Conservation (phyloP, 2,888 invertebrate genomes). For the Lasioglossum figueresi region DNA sequence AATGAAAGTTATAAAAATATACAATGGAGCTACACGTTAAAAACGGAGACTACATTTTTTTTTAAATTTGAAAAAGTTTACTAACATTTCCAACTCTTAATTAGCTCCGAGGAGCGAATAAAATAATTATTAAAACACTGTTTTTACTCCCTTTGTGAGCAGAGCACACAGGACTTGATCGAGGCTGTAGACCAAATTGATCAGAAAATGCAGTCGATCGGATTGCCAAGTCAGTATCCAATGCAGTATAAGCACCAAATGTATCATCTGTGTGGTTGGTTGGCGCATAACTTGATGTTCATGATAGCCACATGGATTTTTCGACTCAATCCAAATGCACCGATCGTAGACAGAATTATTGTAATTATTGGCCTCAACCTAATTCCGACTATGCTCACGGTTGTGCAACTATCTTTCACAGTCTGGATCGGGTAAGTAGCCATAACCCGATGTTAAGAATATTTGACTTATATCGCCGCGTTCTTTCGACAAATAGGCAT, state of each 20-base stretch:
- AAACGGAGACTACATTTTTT: no score
- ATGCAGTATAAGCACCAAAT: not conserved
- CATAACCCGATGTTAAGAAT: not conserved
- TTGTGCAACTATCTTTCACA: not conserved
- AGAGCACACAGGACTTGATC: not conserved
- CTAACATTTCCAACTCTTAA: no score
- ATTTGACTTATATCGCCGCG: not conserved
- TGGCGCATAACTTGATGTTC: fast-evolving
- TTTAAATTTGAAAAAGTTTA: not conserved
- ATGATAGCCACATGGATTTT: fast-evolving
- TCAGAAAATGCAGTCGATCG: not conserved
- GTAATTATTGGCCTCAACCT: fast-evolving
- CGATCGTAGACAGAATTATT: not conserved
- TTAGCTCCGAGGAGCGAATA: not conserved
- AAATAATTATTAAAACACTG: not conserved
- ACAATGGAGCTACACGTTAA: no score
- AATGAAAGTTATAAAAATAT: no score
- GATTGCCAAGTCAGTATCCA: not conserved
- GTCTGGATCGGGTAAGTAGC: not conserved
- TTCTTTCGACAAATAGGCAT: not conserved
- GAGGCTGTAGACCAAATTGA: not conserved
- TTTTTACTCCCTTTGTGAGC: not conserved
- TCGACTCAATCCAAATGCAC: not conserved
- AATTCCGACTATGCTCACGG: fast-evolving
- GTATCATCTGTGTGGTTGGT: fast-evolving